phyloP scores from a whole-genome alignment of 2,113 vertebrate species.

The Orthochromis indermauri region DNA sequence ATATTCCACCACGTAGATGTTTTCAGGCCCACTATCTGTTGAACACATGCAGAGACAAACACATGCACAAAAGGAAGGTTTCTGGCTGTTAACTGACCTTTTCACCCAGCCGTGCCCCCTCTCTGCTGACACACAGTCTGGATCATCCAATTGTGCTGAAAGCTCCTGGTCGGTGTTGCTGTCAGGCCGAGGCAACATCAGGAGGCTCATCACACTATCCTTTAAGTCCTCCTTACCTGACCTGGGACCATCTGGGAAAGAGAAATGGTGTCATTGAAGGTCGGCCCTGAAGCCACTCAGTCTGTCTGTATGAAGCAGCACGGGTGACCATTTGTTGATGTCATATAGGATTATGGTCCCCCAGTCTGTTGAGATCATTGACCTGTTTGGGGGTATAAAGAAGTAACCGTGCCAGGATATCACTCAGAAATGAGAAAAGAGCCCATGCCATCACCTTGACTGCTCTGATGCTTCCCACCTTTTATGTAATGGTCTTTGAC shows the following conservation, averaged over 20 bases:
- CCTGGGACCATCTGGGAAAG: conserved; percentile 30
- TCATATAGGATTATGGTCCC: conserved; percentile 9
- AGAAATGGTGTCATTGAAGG: conserved; percentile 10
- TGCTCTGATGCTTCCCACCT: conserved; percentile 11
- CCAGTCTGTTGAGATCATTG: conserved; percentile 36
- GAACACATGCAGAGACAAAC: neutral
- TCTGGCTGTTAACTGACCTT: conserved; percentile 42
- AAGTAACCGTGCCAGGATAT: neutral
- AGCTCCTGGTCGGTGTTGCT: neutral
- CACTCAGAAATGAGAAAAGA: neutral
- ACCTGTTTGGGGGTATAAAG: neutral
- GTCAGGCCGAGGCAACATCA: neutral
- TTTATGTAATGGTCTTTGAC: conserved; percentile 44
- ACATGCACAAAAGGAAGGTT: neutral
- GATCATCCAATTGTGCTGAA: conserved; percentile 47
- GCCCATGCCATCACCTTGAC: conserved; percentile 28
- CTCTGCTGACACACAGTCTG: conserved; percentile 2
- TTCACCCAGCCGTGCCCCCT: conserved; percentile 3
- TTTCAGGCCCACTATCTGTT: neutral
- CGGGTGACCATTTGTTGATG: conserved; percentile 19
- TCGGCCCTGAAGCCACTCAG: conserved; percentile 27
- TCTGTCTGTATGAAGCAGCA: conserved; percentile 13
- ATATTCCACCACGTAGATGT: neutral
- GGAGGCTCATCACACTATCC: conserved; percentile 7
- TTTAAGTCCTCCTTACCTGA: neutral